Conservation (phyloP, 2,797 vertebrate genomes). For the Epinephelus malabaricus region DNA sequence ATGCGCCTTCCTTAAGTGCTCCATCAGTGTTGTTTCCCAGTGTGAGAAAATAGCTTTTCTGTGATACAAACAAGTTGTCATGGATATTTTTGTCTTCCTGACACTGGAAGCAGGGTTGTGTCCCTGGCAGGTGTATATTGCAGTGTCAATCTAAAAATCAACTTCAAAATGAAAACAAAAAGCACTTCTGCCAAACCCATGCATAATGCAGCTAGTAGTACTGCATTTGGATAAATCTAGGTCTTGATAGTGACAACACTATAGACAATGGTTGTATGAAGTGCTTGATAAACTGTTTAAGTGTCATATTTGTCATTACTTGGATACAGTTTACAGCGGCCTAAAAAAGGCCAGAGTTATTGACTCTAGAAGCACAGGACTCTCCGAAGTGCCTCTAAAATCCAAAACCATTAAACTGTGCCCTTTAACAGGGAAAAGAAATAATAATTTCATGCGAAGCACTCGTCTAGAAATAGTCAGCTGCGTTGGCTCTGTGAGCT, state of each 20-base stretch:
- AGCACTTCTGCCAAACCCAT: slow-evolving; percentile 17
- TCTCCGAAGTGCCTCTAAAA: slow-evolving; percentile 13
- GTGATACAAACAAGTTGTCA: slow-evolving; percentile 67
- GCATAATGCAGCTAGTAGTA: slow-evolving; percentile 42
- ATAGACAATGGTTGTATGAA: not conserved
- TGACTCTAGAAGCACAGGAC: slow-evolving; percentile 22
- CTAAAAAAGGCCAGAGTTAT: slow-evolving; percentile 16
- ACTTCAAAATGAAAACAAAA: slow-evolving; percentile 57
- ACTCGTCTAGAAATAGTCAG: slow-evolving; percentile 8
- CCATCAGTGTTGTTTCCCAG: slow-evolving; percentile 60
- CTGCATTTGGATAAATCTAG: slow-evolving; percentile 18
- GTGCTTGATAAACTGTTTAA: slow-evolving; percentile 11
- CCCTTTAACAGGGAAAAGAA: slow-evolving; percentile 28
- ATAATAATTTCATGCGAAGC: slow-evolving; percentile 6
- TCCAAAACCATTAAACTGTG: slow-evolving; percentile 13
- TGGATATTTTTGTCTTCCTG: slow-evolving; percentile 65
- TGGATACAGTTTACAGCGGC: slow-evolving; percentile 24
- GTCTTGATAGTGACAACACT: slow-evolving; percentile 13
- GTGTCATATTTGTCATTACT: slow-evolving; percentile 34
- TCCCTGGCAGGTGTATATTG: slow-evolving; percentile 60
- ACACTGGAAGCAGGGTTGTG: slow-evolving; percentile 36
- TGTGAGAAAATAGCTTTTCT: slow-evolving; percentile 65
- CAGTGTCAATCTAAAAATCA: slow-evolving; percentile 57
- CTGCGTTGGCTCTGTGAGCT: slow-evolving; percentile 14
- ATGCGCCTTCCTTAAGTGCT: slow-evolving; percentile 62